Base-by-base conservation (phyloP, 2,888 invertebrate species). In the Caenorhabditis sulstoni region DNA sequence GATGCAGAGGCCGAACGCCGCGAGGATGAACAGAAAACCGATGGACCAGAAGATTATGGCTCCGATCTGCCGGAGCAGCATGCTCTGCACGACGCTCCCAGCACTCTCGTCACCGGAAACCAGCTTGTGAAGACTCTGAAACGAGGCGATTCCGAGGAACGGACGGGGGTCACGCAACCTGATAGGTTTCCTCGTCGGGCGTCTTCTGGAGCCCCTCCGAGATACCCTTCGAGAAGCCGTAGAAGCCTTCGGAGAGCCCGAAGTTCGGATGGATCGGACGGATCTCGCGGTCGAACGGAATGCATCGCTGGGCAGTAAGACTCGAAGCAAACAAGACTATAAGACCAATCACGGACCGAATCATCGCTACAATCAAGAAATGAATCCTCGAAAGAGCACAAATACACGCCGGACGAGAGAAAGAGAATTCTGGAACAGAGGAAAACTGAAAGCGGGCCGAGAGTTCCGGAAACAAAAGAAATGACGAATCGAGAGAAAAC, bases 171-270 rank as follows among this genome's bases (percentile, higher is more conserved):
- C 41, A 23, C n/a, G n/a, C 35, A 44, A 68, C 68, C 12, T 59
- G 20, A 41, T 59, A 68, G 9, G 74, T 61, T 11, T 67, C 39
- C n/a, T 52, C 41, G 29, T 50, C 22, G 37, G 78, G 53, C 8
- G 50, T 22, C 12, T 49, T 59, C 58, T 81, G 81, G n/a, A 81
- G 37, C 7, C 81, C 78, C 57, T 81, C 75, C 16, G 79, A 50
- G 11, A 81, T 75, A 18, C 75, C 75, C 29, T 78, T 78, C 4
- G 67, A 66, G 16, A 79, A 75, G 4, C 45, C 16, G 55, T 79
- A 81, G 44, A 81, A 81, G 5, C 62, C 47, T 35, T 62, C 18
- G 58, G 39, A 18, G 5, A 50, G 52, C 0, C 59, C 59, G 35
- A 68, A 59, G 11, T 16, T 20, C 12, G 59, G 39, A 8, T n/a